Conservation (phyloP, 2,888 invertebrate genomes). For the Lasius fuliginosus region DNA sequence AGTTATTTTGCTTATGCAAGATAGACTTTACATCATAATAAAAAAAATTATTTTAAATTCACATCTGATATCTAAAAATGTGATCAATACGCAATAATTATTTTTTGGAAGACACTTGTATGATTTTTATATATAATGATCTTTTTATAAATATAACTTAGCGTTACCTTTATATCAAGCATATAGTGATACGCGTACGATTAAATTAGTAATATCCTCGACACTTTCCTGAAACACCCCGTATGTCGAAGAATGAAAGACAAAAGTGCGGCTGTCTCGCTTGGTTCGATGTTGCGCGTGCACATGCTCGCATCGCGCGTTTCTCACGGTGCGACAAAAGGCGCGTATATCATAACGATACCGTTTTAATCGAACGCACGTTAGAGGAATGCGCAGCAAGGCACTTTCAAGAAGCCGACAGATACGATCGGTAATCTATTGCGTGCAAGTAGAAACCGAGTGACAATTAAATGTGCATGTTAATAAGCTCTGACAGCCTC, state of each 20-base stretch:
- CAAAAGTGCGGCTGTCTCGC: slow-evolving; percentile 23
- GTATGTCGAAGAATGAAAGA: slow-evolving; percentile 29
- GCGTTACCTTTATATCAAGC: background rate
- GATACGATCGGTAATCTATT: background rate
- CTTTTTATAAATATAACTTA: background rate
- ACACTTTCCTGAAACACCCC: slow-evolving; percentile 13
- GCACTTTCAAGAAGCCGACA: slow-evolving; percentile 10
- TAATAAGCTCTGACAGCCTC: background rate
- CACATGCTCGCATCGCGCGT: slow-evolving; percentile 60
- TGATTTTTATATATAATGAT: background rate
- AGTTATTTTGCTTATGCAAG: background rate
- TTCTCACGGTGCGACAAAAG: slow-evolving; percentile 72
- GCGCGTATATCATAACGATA: slow-evolving; percentile 47
- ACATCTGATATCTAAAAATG: background rate
- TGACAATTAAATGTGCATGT: slow-evolving; percentile 18
- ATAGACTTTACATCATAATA: background rate
- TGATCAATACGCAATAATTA: background rate
- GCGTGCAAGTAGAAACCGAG: background rate
- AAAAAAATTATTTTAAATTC: slow-evolving; percentile 11
- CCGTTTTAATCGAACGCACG: slow-evolving; percentile 55
- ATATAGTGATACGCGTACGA: background rate
- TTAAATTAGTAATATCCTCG: slow-evolving; percentile 4
- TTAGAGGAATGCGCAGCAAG: slow-evolving; percentile 15
- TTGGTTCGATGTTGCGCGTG: slow-evolving; percentile 59
- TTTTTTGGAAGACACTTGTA: background rate